A percentile compares a stretch with the other conserved stretches of the same genome.
phyloP scores from a whole-genome alignment of 2,888 invertebrate genomes.

The Amphipyra tragopoginis region DNA sequence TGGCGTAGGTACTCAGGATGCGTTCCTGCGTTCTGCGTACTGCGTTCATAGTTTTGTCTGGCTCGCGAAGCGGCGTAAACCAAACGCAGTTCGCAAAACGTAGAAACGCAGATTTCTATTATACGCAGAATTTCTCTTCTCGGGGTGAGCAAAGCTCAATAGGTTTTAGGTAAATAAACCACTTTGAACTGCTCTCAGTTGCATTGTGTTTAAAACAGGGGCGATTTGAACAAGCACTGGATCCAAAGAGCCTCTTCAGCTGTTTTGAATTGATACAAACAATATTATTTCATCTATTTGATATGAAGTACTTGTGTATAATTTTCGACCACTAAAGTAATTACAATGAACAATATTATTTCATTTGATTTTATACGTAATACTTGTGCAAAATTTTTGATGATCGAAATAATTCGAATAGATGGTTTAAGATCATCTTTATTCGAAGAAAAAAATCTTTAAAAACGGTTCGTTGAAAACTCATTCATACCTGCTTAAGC shows the following conservation, averaged over 20 bases:
- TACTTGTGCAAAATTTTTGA: no score
- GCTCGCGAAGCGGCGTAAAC: not conserved
- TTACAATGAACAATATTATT: no score
- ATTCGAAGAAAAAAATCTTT: no score
- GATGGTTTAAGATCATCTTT: no score
- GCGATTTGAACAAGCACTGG: conserved; percentile 26
- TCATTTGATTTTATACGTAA: no score
- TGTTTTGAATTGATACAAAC: conserved; percentile 43
- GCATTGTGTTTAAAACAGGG: conserved; percentile 35
- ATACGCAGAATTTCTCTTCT: not conserved
- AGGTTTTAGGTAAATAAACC: conserved; percentile 45
- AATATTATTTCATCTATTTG: not conserved
- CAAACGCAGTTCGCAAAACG: not conserved
- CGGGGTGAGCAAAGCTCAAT: conserved; percentile 23
- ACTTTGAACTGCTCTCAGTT: conserved; percentile 23
- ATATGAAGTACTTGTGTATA: not conserved
- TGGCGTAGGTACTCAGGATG: no score
- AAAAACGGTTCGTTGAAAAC: no score
- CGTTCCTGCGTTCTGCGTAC: not conserved
- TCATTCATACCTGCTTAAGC: no score
- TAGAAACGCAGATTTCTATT: conserved; percentile 14
- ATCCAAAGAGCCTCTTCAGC: conserved; percentile 28
- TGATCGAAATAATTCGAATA: no score
- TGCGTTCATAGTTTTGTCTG: no score
- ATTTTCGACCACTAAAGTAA: no score